These are phyloP conservation scores for Nysson spinosus DNA, from an alignment of 2,888 invertebrate genomes.

Conservation along the genomic window DNA sequence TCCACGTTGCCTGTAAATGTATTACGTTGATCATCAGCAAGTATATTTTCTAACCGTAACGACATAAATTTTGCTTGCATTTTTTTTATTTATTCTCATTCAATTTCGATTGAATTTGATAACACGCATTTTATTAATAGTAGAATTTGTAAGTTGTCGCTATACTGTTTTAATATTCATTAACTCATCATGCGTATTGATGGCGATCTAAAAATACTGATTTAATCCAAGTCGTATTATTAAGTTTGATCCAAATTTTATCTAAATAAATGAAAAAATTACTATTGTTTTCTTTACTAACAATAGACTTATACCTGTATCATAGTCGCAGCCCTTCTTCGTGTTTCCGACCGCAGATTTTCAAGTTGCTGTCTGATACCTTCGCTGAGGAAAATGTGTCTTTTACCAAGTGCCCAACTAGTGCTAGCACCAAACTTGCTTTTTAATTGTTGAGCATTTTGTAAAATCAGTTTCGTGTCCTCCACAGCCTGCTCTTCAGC, in stretches of 20 bases:
- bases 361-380: slow-evolving; percentile 94
- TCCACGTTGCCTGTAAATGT: slow-evolving; percentile 84
- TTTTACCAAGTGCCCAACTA: slow-evolving; percentile 94
- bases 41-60: no score
- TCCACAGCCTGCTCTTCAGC: slow-evolving; percentile 86
- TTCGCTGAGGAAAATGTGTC: slow-evolving; percentile 96
- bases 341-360: slow-evolving; percentile 86
- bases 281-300: not conserved
- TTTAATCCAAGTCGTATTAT: no score
- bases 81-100: no score
- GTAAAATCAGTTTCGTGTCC: slow-evolving; percentile 87
- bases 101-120: no score
- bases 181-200: no score
- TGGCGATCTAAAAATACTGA: no score
- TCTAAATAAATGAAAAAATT: slow-evolving; percentile 5
- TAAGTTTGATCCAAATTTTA: no score
- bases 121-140: no score
- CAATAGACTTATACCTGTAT: slow-evolving; percentile 80
- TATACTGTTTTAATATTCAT: no score
- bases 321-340: slow-evolving; percentile 88
- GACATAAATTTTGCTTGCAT: no score
- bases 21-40: not conserved
- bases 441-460: slow-evolving; percentile 83
- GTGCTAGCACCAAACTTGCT: slow-evolving; percentile 78
- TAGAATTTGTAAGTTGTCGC: no score